Conservation (phyloP, 30 jellyfish, hydroid and myxozoan genomes). For the Aurelia sp. region DNA sequence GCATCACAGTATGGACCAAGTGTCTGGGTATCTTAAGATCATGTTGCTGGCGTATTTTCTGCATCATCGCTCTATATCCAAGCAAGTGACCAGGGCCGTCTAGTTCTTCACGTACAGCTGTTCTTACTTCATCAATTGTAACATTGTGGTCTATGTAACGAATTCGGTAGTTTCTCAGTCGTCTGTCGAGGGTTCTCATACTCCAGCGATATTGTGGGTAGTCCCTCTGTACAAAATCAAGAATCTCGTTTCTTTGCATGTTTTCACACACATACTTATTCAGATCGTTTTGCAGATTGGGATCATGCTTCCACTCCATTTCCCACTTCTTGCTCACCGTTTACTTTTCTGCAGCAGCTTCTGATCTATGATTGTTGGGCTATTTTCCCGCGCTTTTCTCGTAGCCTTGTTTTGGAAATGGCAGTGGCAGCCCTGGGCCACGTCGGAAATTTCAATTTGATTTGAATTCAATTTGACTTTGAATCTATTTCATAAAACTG, state of each 20-base stretch:
- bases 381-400: too few species aligned
- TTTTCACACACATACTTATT: background rate
- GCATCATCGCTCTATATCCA: constrained; percentile 39
- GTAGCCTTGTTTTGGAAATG: too few species aligned
- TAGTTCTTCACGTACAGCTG: constrained; percentile 30
- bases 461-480: too few species aligned
- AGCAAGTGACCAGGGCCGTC: constrained; percentile 48
- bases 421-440: too few species aligned
- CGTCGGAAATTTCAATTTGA: too few species aligned
- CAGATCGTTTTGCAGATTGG: background rate
- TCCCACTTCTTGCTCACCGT: too few species aligned
- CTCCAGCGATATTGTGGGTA: constrained; percentile 38
- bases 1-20: constrained; percentile 48
- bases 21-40: constrained; percentile 20
- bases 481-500: too few species aligned
- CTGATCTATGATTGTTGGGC: too few species aligned
- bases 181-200: constrained; percentile 13
- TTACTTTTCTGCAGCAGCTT: too few species aligned
- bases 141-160: constrained; percentile 10
- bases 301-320: constrained; percentile 29
- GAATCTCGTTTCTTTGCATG: constrained; percentile 3
- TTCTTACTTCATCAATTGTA: constrained; percentile 26
- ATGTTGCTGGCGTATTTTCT: constrained; percentile 31
- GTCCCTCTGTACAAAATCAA: constrained; percentile 15
- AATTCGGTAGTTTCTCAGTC: constrained; percentile 18